Percentiles rank a stretch among this genome's conserved stretches.
Evolutionary conservation across 2,888 invertebrate species (phyloP).

Genomic region (Thera obeliscata): DNA sequence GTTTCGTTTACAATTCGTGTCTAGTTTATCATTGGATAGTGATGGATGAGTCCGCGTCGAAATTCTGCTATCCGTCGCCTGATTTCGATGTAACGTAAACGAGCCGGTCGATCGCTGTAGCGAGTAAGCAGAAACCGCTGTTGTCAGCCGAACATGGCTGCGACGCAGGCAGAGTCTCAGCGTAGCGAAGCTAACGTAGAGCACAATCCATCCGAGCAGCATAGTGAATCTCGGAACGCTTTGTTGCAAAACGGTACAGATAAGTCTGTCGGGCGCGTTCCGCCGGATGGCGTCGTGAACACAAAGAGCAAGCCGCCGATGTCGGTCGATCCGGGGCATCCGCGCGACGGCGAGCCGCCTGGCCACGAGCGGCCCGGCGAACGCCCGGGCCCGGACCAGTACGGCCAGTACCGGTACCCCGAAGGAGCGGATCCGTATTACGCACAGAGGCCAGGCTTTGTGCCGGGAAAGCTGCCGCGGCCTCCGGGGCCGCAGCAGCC

Average conservation of each 20-base stretch:
- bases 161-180: constrained; percentile 93
- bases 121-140: constrained; percentile 85
- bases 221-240: constrained; percentile 88
- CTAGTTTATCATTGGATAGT: constrained; percentile 75
- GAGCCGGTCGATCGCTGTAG: constrained; percentile 83
- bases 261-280: constrained; percentile 88
- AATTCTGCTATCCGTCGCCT: constrained; percentile 82
- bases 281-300: constrained; percentile 86
- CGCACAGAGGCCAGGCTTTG: constrained; percentile 84
- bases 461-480: constrained; percentile 82
- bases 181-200: constrained; percentile 90
- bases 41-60: constrained; percentile 84
- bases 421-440: constrained; percentile 85
- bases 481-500: constrained; percentile 82
- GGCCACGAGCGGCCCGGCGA: constrained; percentile 83
- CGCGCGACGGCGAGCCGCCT: constrained; percentile 87
- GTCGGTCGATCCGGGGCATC: constrained; percentile 88
- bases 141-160: constrained; percentile 90
- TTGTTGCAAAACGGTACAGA: constrained; percentile 91
- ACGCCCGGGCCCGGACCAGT: constrained; percentile 75
- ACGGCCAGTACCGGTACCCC: constrained; percentile 83
- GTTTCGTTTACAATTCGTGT: constrained; percentile 77
- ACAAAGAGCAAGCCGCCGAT: constrained; percentile 88
- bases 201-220: constrained; percentile 87
- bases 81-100: constrained; percentile 85